Evolutionary conservation across 2,888 invertebrate genomes (phyloP).

Genomic region (Erebia palarica): DNA sequence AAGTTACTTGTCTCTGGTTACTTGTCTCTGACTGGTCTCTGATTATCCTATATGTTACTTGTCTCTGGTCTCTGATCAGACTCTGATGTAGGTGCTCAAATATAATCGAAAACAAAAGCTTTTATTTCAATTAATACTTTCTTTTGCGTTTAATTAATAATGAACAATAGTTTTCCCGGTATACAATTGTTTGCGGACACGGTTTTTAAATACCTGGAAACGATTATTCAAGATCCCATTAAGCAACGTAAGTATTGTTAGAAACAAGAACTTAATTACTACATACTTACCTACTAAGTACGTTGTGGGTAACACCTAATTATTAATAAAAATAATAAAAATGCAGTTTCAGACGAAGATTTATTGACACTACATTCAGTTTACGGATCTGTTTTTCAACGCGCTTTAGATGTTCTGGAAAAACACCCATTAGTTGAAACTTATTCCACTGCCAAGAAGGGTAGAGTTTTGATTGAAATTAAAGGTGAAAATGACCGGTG

Average conservation of each 20-base stretch:
- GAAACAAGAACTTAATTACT: neutral
- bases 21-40: no score
- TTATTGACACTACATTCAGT: constrained; percentile 81
- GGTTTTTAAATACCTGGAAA: constrained; percentile 28
- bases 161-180: constrained; percentile 7
- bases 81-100: no score
- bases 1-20: no score
- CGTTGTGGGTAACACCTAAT: neutral
- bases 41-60: no score
- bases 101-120: no score
- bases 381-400: constrained; percentile 82
- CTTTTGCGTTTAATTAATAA: neutral
- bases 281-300: no score
- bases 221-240: constrained; percentile 20
- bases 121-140: no score
- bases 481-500: constrained; percentile 78
- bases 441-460: constrained; percentile 67
- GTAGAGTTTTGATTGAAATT: constrained; percentile 82
- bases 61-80: no score
- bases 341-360: constrained; percentile 81
- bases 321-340: neutral
- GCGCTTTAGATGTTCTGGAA: constrained; percentile 85
- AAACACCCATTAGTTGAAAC: constrained; percentile 74
- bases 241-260: constrained; percentile 26
- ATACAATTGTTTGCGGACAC: constrained; percentile 20